Conservation (phyloP, 2,888 invertebrate genomes). For the Eudasyphora cyanicolor region DNA sequence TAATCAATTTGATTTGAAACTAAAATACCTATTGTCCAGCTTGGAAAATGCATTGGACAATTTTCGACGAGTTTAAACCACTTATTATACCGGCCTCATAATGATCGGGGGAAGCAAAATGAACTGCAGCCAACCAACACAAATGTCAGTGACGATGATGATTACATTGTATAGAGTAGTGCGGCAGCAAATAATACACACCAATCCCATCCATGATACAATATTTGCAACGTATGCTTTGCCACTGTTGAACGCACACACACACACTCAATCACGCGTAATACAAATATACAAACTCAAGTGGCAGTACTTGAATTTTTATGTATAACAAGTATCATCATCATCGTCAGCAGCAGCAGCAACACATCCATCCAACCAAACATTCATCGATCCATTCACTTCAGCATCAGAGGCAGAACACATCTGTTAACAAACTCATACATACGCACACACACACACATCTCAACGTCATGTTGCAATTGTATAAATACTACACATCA, state of each 20-base stretch:
- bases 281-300: constrained; percentile 9
- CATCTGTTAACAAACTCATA: background rate
- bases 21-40: no score
- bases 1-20: no score
- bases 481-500: constrained; percentile 4
- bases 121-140: background rate
- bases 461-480: constrained; percentile 6
- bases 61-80: no score
- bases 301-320: constrained; percentile 24
- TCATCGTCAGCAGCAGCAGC: constrained; percentile 6
- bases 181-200: background rate
- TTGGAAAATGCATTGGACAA: no score
- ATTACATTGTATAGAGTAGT: background rate
- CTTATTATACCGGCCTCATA: no score
- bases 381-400: constrained; percentile 24
- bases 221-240: background rate
- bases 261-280: background rate
- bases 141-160: background rate
- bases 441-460: no score
- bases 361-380: constrained; percentile 31
- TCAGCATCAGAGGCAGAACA: background rate
- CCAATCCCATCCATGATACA: constrained; percentile 9
- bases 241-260: background rate
- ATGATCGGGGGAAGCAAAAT: background rate
- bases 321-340: constrained; percentile 32